A percentile compares a stretch with the other conserved stretches of the same genome.
Conservation (phyloP, 2,113 vertebrate genomes). For the Ceratotherium simum region DNA sequence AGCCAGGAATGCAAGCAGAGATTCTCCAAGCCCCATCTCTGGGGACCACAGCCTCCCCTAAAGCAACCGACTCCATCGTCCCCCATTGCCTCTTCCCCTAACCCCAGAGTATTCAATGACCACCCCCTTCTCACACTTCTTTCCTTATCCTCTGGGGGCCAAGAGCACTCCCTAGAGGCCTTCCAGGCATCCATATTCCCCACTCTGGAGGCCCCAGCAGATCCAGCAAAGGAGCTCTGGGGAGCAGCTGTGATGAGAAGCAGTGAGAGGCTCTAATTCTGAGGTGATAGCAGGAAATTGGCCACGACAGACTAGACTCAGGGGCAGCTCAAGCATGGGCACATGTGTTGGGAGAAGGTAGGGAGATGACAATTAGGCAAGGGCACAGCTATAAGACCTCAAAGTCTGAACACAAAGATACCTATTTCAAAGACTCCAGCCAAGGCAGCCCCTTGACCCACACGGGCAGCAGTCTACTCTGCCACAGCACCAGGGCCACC, state of each 20-base stretch:
- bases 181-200: background rate
- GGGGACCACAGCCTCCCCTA: background rate
- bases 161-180: background rate
- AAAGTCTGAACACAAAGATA: background rate
- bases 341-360: background rate
- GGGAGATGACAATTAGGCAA: background rate
- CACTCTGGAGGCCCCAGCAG: background rate
- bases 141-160: background rate
- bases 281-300: background rate
- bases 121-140: background rate
- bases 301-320: background rate
- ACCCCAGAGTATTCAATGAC: background rate
- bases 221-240: background rate
- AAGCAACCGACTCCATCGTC: background rate
- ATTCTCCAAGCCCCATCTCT: background rate
- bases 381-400: background rate
- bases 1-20: background rate
- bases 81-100: background rate
- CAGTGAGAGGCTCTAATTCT: background rate
- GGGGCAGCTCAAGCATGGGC: background rate
- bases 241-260: background rate
- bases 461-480: accelerated
- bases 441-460: background rate
- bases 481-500: background rate
- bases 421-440: background rate